phyloP scores from a whole-genome alignment of 2,113 vertebrate species.

The Myodes glareolus region DNA sequence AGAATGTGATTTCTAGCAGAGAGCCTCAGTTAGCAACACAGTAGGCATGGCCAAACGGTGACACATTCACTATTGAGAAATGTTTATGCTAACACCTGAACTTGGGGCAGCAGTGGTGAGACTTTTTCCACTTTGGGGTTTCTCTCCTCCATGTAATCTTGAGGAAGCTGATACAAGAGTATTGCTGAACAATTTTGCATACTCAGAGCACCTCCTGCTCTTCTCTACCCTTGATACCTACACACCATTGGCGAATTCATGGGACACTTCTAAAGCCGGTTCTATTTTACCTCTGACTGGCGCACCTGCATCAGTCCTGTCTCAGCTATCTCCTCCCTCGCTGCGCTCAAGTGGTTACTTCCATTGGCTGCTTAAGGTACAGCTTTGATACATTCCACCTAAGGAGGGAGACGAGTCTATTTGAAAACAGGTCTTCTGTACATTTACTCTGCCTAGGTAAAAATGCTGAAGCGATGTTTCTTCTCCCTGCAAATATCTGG shows the following conservation, averaged over 20 bases:
- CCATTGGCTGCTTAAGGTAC: neutral
- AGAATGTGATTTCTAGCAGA: neutral
- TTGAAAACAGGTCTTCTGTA: neutral
- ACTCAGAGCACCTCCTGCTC: neutral
- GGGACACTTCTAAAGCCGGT: neutral
- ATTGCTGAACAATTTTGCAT: neutral
- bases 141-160: neutral
- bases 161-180: neutral
- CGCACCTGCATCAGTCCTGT: neutral
- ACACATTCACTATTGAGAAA: neutral
- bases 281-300: conserved; percentile 41
- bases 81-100: neutral
- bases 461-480: neutral
- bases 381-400: neutral
- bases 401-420: neutral
- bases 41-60: neutral
- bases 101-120: neutral
- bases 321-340: neutral
- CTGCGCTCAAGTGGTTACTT: neutral
- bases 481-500: neutral
- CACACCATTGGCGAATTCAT: rapidly evolving
- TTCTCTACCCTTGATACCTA: neutral
- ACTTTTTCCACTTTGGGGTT: neutral
- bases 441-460: neutral
- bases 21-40: neutral